phyloP scores from a whole-genome alignment of 2,797 vertebrate genomes.

The Rallus crepitans region DNA sequence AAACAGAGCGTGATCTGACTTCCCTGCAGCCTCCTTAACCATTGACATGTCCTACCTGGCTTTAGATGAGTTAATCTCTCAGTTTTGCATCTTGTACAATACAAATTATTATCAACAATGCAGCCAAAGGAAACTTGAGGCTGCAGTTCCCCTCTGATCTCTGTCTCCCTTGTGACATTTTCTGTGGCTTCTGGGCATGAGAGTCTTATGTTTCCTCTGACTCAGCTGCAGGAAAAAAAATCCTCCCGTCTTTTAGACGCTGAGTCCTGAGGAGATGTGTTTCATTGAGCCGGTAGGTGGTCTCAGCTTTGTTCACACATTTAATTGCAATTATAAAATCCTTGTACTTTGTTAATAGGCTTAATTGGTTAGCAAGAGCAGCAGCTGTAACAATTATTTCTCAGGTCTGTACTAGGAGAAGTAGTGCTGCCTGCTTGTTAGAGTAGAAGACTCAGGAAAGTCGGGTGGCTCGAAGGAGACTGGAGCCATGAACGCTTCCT shows the following conservation, averaged over 20 bases:
- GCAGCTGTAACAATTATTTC: neutral
- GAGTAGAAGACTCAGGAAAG: neutral
- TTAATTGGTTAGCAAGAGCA: conserved; percentile 36
- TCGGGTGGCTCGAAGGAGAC: neutral
- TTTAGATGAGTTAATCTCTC: neutral
- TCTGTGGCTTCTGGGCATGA: neutral
- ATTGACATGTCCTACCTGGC: neutral
- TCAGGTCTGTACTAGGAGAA: neutral
- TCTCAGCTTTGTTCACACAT: conserved; percentile 2
- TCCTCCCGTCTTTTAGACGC: neutral
- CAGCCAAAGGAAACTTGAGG: neutral
- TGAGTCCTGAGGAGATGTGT: neutral
- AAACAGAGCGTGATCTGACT: rapidly evolving
- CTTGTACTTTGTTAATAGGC: neutral
- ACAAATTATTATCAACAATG: neutral
- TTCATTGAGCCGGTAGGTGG: neutral
- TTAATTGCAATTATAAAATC: conserved; percentile 21
- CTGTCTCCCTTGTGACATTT: neutral
- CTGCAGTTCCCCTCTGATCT: neutral
- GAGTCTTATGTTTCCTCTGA: neutral
- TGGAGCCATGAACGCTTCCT: neutral
- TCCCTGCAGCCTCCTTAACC: neutral
- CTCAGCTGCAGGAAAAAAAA: neutral
- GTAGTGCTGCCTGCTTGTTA: neutral
- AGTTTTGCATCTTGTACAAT: neutral